Evolutionary conservation across 1,140 invertebrate genomes (phyloP), one percentile per base, ranked within the genome.

Genomic region (Pseudomyrmex gracilis): DNA sequence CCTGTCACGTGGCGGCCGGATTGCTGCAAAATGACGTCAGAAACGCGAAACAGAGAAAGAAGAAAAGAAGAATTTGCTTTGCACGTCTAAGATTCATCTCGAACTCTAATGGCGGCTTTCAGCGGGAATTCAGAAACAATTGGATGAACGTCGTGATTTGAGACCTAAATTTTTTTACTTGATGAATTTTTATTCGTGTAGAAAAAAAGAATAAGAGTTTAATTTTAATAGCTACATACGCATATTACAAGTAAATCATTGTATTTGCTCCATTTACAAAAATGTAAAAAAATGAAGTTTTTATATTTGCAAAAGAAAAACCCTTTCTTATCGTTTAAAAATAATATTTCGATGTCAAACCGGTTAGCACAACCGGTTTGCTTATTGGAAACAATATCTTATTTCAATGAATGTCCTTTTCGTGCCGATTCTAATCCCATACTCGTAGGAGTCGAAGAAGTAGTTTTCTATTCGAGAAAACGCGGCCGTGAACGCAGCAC

Each of bases 1-100:
- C 78, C 68, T 73, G 66, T 80, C 76, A 71, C 76, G 76, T 80
- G 66, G 76, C 58, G 58, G 43, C 20, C n/a, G 22, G 49, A 64
- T 47, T 82, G 34, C n/a, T 71, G 45, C 67, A 80, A 80, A 80
- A 80, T 80, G 76, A 80, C 76, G 76, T 80, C 76, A 80, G 43
- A 12, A 12, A 82, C 74, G 34, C 71, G 57, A 12, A 20, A 73
- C 13, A 15, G 68, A 53, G 45, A n/a, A n/a, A 51, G 57, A 13
- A 43, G 45, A 73, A 17, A 49, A 51, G 2, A 45, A 7, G 17
- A 67, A 66, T 64, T 55, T 7, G 45, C 43, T 43, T 49, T 15
- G 47, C 17, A 73, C 34, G 24, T 17, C 15, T n/a, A 43, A 17
- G 49, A 82, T 51, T n/a, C 60, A 22, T 58, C 0, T 17, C 13